A percentile compares a stretch with the other conserved stretches of the same genome.
Evolutionary conservation across 2,888 invertebrate genomes (phyloP).

Genomic region (Lasioglossum marginatum): DNA sequence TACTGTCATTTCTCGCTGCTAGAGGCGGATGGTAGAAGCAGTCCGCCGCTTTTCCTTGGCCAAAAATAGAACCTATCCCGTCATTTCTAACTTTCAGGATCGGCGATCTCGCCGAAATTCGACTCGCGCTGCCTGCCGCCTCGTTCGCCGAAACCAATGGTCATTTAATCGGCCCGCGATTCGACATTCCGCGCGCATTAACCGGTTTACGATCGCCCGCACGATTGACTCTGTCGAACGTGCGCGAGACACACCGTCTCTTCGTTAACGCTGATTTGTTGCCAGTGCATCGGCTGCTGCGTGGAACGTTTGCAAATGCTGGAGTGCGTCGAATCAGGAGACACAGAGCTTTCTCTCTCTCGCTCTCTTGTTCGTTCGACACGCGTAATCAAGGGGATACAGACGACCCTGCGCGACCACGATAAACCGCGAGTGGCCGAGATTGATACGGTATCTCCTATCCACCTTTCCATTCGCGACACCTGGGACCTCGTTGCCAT

Average conservation of each 20-base stretch:
- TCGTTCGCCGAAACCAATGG: slow-evolving; percentile 13
- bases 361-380: not conserved
- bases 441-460: slow-evolving; percentile 33
- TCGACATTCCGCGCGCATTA: slow-evolving; percentile 33
- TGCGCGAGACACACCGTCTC: not conserved
- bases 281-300: slow-evolving; percentile 44
- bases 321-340: not conserved
- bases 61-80: not conserved
- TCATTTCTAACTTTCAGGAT: not conserved
- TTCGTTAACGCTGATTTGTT: slow-evolving; percentile 53
- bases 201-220: slow-evolving; percentile 39
- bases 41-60: slow-evolving; percentile 1
- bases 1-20: too few species aligned
- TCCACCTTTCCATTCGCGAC: slow-evolving; percentile 5
- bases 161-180: slow-evolving; percentile 10
- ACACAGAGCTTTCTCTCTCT: not conserved
- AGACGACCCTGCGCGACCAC: slow-evolving; percentile 37
- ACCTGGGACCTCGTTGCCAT: not conserved
- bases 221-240: slow-evolving; percentile 33
- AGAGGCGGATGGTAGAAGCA: too few species aligned
- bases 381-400: slow-evolving; percentile 36
- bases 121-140: slow-evolving; percentile 29
- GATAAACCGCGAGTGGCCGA: slow-evolving; percentile 39
- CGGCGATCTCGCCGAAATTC: not conserved
- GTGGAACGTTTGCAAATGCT: not conserved